phyloP scores from a whole-genome alignment of 2,113 vertebrate species.

The Calyptomena viridis region DNA sequence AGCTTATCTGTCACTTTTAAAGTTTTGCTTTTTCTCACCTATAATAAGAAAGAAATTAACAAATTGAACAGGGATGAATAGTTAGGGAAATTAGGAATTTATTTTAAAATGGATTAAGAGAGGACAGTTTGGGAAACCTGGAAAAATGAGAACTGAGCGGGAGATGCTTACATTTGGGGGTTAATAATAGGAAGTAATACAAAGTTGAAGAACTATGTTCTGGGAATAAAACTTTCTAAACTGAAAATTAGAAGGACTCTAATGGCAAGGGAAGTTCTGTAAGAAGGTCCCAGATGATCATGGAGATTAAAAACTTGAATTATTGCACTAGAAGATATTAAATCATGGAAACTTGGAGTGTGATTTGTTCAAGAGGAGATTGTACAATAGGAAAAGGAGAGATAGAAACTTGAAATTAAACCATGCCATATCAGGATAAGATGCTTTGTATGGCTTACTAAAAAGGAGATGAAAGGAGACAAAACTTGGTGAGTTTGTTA shows the following conservation, averaged over 20 bases:
- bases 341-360: background rate
- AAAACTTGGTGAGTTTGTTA: background rate
- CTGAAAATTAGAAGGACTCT: background rate
- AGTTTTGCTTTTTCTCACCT: background rate
- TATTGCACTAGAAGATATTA: background rate
- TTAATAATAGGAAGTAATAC: background rate
- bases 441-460: background rate
- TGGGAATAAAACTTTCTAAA: background rate
- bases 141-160: background rate
- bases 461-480: background rate
- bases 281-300: background rate
- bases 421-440: background rate
- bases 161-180: background rate
- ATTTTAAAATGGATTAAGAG: background rate
- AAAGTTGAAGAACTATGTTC: background rate
- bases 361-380: background rate
- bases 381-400: background rate
- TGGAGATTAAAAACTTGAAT: background rate
- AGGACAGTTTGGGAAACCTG: background rate
- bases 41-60: background rate
- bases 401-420: background rate
- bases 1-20: background rate
- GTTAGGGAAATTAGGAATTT: background rate
- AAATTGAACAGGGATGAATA: background rate
- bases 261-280: background rate